phyloP scores from a whole-genome alignment of 2,113 vertebrate genomes.

The Scartelaos histophorus region DNA sequence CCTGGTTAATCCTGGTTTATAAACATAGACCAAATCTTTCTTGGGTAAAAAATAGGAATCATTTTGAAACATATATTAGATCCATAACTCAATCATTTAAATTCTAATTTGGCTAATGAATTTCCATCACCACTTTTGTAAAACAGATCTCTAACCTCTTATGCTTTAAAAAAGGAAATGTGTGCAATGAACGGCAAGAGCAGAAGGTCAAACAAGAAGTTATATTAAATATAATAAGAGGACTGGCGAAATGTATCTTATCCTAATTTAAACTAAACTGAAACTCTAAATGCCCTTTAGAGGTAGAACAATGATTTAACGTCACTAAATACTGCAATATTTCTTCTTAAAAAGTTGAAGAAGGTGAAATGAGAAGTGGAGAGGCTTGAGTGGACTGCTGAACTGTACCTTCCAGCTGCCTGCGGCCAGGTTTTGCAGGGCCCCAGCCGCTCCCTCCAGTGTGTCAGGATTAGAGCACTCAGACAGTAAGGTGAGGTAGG shows the following conservation, averaged over 20 bases:
- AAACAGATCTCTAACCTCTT: constrained; percentile 13
- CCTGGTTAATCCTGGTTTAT: too few relatives aligned
- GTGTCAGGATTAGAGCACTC: constrained; percentile 99
- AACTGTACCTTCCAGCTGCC: constrained; percentile 96
- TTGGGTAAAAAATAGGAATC: too few relatives aligned
- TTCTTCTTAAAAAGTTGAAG: background rate
- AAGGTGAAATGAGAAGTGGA: background rate
- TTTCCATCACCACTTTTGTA: constrained; percentile 2
- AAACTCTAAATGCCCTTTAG: constrained; percentile 4
- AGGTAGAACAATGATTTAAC: background rate
- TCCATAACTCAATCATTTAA: background rate
- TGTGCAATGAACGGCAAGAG: constrained; percentile 2
- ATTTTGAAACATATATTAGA: background rate
- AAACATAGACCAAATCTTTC: too few relatives aligned
- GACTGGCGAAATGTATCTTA: background rate
- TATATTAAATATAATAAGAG: background rate
- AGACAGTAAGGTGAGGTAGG: constrained; percentile 99
- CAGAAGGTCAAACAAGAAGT: constrained; percentile 15
- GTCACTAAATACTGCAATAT: background rate
- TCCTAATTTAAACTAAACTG: constrained; percentile 14
- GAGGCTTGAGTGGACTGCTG: background rate
- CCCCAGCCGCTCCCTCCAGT: constrained; percentile 95
- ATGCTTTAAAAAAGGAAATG: constrained; percentile 11
- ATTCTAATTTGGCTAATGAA: constrained; percentile 17
- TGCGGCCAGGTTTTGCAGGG: constrained; percentile 97